Evolutionary conservation across 2,888 invertebrate species (phyloP).

Genomic region (Micoletzkya japonica): DNA sequence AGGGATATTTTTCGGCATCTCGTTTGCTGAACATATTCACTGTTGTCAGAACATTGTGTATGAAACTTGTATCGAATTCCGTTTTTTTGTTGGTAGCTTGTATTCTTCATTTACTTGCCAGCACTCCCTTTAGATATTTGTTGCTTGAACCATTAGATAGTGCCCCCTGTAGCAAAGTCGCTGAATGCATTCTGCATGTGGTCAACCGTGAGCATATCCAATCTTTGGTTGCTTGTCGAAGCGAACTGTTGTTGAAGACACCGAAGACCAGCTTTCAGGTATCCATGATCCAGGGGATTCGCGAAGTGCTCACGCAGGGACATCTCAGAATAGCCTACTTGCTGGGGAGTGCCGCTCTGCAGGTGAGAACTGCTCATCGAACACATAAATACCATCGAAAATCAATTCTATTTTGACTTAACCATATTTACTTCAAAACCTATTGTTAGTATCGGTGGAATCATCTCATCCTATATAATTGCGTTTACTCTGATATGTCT

Average conservation of each 20-base stretch:
- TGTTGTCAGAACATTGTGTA: too few species aligned
- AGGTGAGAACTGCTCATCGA: constrained; percentile 29
- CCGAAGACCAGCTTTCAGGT: constrained; percentile 26
- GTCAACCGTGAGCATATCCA: background rate
- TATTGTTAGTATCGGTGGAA: too few species aligned
- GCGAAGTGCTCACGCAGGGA: constrained; percentile 35
- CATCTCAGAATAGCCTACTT: constrained; percentile 42
- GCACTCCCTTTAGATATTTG: background rate
- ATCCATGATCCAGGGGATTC: constrained; percentile 30
- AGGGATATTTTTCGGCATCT: too few species aligned
- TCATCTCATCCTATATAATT: too few species aligned
- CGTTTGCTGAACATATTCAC: too few species aligned
- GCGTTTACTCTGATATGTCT: too few species aligned
- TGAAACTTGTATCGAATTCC: too few species aligned
- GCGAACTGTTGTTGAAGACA: background rate
- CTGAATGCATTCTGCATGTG: too few species aligned
- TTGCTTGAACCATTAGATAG: background rate
- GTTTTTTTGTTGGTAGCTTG: too few species aligned
- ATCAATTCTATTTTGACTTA: background rate
- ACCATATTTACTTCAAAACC: background rate
- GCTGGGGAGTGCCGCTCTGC: constrained; percentile 41
- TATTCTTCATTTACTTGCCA: too few species aligned
- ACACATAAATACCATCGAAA: background rate
- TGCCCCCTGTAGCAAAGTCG: constrained; percentile 10
- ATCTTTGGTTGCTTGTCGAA: background rate